Evolutionary conservation across 2,113 vertebrate species (phyloP).

Genomic region (Odobenus rosmarus): DNA sequence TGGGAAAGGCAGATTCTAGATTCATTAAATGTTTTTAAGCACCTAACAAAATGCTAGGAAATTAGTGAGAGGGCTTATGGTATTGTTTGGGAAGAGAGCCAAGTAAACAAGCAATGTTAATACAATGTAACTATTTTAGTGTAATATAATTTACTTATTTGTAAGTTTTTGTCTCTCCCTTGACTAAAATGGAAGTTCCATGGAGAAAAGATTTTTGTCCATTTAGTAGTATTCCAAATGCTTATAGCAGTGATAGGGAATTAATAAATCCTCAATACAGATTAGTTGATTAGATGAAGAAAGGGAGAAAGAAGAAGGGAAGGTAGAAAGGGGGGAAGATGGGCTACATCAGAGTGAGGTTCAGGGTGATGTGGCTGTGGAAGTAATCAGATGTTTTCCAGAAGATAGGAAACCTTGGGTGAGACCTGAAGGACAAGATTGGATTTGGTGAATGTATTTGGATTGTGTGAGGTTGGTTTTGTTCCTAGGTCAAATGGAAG

Average conservation of each 20-base stretch:
- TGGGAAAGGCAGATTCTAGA: neutral
- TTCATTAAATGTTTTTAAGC: neutral
- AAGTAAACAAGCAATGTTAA: neutral
- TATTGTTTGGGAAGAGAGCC: neutral
- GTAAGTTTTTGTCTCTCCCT: neutral
- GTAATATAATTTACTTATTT: neutral
- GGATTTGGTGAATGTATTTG: neutral
- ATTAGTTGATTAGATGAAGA: neutral
- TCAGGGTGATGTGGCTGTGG: neutral
- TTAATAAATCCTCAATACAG: neutral
- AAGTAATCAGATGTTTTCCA: neutral
- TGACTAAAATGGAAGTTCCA: neutral
- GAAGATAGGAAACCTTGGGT: neutral
- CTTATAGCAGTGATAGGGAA: neutral
- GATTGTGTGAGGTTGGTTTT: neutral
- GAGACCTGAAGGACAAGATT: neutral
- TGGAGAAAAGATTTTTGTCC: neutral
- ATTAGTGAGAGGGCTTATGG: neutral
- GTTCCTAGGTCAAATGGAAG: neutral
- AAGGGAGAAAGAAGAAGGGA: neutral
- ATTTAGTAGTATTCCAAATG: neutral
- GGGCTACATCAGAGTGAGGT: neutral
- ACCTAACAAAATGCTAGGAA: neutral
- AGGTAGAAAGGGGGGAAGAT: neutral
- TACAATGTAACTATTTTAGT: neutral